These are phyloP conservation scores for Rhingia campestris DNA, from an alignment of 2,888 invertebrate genomes.

Conservation along the genomic window DNA sequence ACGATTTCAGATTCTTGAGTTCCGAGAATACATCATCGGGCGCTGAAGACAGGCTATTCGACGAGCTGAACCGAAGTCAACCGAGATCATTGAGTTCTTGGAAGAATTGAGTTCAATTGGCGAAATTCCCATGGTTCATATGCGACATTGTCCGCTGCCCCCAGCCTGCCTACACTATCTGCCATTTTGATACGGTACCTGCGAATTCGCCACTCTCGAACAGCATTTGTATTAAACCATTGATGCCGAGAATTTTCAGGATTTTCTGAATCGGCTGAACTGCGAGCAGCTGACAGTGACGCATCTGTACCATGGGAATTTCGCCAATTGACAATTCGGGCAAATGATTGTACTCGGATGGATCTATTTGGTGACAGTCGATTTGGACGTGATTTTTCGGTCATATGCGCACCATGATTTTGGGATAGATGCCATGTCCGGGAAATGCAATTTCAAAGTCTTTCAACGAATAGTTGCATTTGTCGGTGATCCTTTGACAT, in stretches of 20 bases:
- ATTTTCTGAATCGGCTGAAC: slow-evolving; percentile 82
- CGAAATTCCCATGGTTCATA: too few relatives aligned
- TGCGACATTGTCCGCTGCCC: too few relatives aligned
- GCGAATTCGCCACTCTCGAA: slow-evolving; percentile 84
- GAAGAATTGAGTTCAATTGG: too few relatives aligned
- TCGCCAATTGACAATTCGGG: slow-evolving; percentile 79
- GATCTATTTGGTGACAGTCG: slow-evolving; percentile 79
- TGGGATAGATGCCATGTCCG: slow-evolving; percentile 76
- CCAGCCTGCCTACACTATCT: too few relatives aligned
- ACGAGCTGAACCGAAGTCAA: slow-evolving; percentile 84
- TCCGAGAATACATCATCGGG: slow-evolving; percentile 86
- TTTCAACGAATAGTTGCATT: slow-evolving; percentile 79
- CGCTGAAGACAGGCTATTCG: slow-evolving; percentile 86
- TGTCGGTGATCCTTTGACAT: slow-evolving; percentile 78
- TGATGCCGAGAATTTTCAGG: slow-evolving; percentile 80
- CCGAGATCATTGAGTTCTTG: slow-evolving; percentile 84
- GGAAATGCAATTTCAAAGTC: slow-evolving; percentile 82
- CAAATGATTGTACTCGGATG: slow-evolving; percentile 78
- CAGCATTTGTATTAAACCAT: slow-evolving; percentile 82
- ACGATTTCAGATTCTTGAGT: slow-evolving; percentile 85
- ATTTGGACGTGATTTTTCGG: slow-evolving; percentile 79
- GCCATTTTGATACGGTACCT: slow-evolving; percentile 84
- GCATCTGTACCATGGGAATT: slow-evolving; percentile 79
- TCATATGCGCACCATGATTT: slow-evolving; percentile 79
- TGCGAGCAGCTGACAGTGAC: slow-evolving; percentile 81